A percentile compares a stretch with the other conserved stretches of the same genome.
Conservation (phyloP, 2,797 vertebrate species). For the Distichodus sexfasciatus region DNA sequence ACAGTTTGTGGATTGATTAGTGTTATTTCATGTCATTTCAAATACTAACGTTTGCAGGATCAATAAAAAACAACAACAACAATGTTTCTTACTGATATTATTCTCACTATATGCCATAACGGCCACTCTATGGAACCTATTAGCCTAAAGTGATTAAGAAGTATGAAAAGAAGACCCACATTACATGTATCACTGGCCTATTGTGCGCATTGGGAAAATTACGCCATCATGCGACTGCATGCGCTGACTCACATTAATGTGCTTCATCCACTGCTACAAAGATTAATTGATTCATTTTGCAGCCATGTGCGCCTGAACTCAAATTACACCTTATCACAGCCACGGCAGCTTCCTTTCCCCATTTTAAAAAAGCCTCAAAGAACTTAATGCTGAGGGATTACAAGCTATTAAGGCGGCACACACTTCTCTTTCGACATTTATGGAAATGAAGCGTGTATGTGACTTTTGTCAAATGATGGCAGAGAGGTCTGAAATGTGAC, state of each 20-base stretch:
- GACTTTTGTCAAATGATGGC: conserved; percentile 14
- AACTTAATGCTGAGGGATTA: conserved; percentile 12
- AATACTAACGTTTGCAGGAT: no score
- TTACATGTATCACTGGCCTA: neutral
- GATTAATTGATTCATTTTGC: conserved; percentile 33
- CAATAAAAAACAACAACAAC: no score
- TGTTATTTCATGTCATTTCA: no score
- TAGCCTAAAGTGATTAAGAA: no score
- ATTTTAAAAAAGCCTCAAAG: conserved; percentile 27
- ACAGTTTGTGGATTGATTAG: no score
- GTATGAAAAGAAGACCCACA: no score
- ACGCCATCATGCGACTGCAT: neutral
- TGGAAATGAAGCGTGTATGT: conserved; percentile 21
- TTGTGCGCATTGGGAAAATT: neutral
- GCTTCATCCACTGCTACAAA: conserved; percentile 31
- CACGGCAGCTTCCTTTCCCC: neutral
- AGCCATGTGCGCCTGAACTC: conserved; percentile 13
- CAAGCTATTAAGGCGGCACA: conserved; percentile 18
- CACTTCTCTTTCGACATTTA: neutral
- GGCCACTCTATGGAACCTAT: no score
- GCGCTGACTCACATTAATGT: conserved; percentile 39
- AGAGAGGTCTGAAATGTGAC: conserved; percentile 9
- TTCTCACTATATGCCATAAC: no score
- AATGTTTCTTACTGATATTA: no score
- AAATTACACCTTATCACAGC: conserved; percentile 25